These are phyloP conservation scores for Genyomyrus donnyi DNA, from an alignment of 2,113 vertebrate genomes.

Conservation along the genomic window DNA sequence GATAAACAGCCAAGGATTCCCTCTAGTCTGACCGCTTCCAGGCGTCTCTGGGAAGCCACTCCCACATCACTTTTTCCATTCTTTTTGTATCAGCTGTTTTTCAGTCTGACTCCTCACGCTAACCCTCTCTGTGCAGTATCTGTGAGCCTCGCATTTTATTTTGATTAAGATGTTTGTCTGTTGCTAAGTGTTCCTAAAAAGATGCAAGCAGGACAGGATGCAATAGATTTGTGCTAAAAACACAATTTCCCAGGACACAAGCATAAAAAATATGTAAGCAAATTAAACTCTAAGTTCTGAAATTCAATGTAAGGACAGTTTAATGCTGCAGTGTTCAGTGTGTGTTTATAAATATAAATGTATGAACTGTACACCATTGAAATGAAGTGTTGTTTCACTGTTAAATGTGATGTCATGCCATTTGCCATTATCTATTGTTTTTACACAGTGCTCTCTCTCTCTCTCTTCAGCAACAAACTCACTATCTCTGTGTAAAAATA, in stretches of 20 bases:
- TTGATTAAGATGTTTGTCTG: neutral
- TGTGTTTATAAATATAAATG: neutral
- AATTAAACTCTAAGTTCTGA: neutral
- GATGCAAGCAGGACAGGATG: neutral
- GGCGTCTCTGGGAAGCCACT: neutral
- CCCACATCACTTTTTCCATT: neutral
- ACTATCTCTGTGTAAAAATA: neutral
- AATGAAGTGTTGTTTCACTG: too few species aligned
- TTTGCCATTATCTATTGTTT: neutral
- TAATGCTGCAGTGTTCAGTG: neutral
- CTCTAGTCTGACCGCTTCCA: conserved; percentile 11
- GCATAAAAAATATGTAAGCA: neutral
- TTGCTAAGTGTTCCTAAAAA: neutral
- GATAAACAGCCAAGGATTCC: neutral
- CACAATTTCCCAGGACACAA: neutral
- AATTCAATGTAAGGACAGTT: neutral
- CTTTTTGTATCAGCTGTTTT: neutral
- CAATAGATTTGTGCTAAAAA: neutral
- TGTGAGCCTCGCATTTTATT: neutral
- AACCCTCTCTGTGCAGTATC: neutral
- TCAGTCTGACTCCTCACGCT: neutral
- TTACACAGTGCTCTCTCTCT: neutral
- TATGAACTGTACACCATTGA: neutral
- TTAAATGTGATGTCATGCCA: too few species aligned
- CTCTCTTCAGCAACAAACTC: neutral